These are phyloP conservation scores for Botia kubotai DNA, from an alignment of 2,797 vertebrate genomes.

Conservation along the genomic window DNA sequence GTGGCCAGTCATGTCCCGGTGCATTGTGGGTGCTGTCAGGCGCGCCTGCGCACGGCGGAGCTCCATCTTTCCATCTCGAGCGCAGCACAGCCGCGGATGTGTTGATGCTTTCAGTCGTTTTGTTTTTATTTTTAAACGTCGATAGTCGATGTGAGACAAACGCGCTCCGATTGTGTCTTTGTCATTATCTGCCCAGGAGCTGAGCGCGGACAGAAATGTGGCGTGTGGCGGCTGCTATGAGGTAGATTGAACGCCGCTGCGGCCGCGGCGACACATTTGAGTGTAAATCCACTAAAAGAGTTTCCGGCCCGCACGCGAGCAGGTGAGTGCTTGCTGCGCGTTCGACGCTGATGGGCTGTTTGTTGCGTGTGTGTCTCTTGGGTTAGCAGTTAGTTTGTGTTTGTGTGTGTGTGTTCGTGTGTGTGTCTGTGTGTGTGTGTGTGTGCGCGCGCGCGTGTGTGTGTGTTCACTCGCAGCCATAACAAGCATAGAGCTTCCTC, in stretches of 20 bases:
- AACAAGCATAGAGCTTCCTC: constrained; percentile 26
- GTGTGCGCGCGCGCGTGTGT: accelerated
- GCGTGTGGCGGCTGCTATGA: constrained; percentile 59
- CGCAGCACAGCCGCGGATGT: constrained; percentile 79
- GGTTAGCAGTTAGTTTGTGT: constrained; percentile 15
- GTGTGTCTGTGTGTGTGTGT: background rate
- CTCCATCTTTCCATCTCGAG: constrained; percentile 87
- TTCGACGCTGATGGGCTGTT: background rate
- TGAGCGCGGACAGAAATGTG: constrained; percentile 53
- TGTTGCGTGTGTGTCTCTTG: background rate
- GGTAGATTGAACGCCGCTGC: constrained; percentile 69
- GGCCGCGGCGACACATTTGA: constrained; percentile 44
- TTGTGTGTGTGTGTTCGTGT: background rate
- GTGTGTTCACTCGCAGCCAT: constrained; percentile 27
- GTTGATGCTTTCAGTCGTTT: constrained; percentile 84
- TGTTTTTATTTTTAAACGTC: constrained; percentile 86
- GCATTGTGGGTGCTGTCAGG: constrained; percentile 77
- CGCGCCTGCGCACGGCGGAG: constrained; percentile 85
- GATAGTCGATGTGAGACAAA: constrained; percentile 72
- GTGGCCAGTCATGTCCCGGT: constrained; percentile 60
- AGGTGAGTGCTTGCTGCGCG: constrained; percentile 19
- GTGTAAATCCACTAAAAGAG: constrained; percentile 36
- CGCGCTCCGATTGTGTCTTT: constrained; percentile 74
- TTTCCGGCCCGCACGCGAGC: constrained; percentile 39
- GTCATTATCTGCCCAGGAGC: constrained; percentile 66